Conservation (phyloP, 2,797 vertebrate species). For the Poecilia wingei region DNA sequence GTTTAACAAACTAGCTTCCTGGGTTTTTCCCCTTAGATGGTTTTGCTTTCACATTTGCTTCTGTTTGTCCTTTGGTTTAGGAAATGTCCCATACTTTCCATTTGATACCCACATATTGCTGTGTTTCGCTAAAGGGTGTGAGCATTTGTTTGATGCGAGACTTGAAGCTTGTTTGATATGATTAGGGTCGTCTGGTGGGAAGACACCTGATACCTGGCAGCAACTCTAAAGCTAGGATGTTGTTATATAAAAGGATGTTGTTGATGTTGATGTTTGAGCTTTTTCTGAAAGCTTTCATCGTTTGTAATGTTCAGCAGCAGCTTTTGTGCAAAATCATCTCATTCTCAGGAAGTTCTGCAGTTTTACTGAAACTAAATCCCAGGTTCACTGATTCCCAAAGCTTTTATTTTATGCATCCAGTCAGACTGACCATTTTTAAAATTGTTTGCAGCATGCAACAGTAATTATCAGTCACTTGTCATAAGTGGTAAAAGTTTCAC, state of each 20-base stretch:
- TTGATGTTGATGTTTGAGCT: neutral
- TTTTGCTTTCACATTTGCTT: constrained; percentile 2
- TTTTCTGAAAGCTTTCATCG: neutral
- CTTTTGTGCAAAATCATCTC: neutral
- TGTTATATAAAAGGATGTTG: neutral
- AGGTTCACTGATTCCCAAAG: neutral
- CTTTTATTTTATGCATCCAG: neutral
- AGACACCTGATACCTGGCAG: constrained; percentile 5
- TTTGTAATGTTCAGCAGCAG: neutral
- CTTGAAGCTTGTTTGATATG: constrained; percentile 29
- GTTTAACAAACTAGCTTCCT: neutral
- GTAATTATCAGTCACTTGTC: neutral
- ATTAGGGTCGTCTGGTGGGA: neutral
- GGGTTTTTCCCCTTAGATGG: neutral
- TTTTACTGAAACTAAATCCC: neutral
- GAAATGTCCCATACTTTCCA: neutral
- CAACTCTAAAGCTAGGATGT: neutral
- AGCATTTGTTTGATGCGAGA: constrained; percentile 18
- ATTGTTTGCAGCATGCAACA: neutral
- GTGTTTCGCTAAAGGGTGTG: neutral
- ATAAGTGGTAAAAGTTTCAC: neutral
- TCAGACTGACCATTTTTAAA: no score
- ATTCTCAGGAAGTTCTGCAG: neutral
- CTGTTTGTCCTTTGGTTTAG: neutral
- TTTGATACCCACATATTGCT: neutral